Evolutionary conservation across 2,113 vertebrate genomes (phyloP).

Genomic region (Tenrec ecaudatus): DNA sequence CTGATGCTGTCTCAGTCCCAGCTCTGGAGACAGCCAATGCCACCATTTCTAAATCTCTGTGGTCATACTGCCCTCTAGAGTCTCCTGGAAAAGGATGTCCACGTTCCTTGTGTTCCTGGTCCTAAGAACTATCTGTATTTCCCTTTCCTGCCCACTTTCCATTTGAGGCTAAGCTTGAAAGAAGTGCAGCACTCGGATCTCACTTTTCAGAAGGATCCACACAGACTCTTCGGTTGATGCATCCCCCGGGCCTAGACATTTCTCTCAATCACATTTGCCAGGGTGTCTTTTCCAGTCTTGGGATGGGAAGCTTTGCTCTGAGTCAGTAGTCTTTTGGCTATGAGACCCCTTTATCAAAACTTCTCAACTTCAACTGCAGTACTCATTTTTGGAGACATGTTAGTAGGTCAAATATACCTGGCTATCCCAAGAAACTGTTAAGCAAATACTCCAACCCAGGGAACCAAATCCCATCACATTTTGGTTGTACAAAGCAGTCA

Average conservation of each 20-base stretch:
- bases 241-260: neutral
- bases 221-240: neutral
- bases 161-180: neutral
- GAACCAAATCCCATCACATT: no score
- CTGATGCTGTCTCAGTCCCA: neutral
- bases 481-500: no score
- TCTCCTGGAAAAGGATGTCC: neutral
- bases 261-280: neutral
- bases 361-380: neutral
- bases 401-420: no score
- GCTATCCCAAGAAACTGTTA: no score
- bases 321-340: constrained; percentile 7
- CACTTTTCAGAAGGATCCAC: constrained; percentile 18
- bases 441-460: no score
- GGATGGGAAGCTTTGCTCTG: neutral
- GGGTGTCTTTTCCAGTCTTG: neutral
- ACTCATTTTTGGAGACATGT: neutral
- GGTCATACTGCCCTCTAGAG: neutral
- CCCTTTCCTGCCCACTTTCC: neutral
- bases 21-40: neutral
- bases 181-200: neutral
- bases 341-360: constrained; percentile 35
- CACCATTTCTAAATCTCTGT: constrained; percentile 37
- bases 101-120: neutral
- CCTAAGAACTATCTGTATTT: neutral